Evolutionary conservation across 2,888 invertebrate genomes (phyloP).

Genomic region (Xylota sylvarum): DNA sequence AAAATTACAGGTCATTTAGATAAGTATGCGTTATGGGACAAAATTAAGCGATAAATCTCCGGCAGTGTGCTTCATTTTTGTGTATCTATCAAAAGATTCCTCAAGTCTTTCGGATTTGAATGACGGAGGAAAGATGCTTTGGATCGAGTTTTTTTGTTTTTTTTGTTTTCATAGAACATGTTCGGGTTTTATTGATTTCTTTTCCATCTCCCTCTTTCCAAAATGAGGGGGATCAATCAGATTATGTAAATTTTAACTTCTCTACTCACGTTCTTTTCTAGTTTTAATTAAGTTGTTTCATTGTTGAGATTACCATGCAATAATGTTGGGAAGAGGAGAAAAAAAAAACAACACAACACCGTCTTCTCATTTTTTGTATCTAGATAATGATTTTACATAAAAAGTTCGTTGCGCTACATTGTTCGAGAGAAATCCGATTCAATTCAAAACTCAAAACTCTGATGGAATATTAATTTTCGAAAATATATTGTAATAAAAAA

Average conservation of each 20-base stretch:
- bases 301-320: conserved; percentile 17
- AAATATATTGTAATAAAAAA: conserved; percentile 20
- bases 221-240: conserved; percentile 58
- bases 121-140: conserved; percentile 10
- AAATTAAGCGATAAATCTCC: conserved; percentile 71
- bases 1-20: conserved; percentile 65
- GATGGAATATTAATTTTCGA: conserved; percentile 45
- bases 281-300: conserved; percentile 52
- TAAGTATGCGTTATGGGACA: conserved; percentile 64
- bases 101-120: background rate
- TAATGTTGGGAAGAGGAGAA: background rate
- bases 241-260: conserved; percentile 62
- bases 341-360: too few relatives aligned
- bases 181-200: conserved; percentile 43
- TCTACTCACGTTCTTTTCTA: conserved; percentile 36
- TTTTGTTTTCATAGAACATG: conserved; percentile 28
- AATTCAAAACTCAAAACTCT: conserved; percentile 21
- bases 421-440: conserved; percentile 53
- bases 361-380: conserved; percentile 35
- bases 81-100: conserved; percentile 3
- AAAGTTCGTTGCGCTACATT: conserved; percentile 66
- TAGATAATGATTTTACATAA: conserved; percentile 44
- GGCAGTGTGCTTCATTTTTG: background rate
- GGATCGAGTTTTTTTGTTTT: conserved; percentile 37
- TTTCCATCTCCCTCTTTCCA: background rate